Evolutionary conservation across 2,797 vertebrate species (phyloP), one percentile per base, ranked within the genome.

Genomic region (Calcarius lapponicus): DNA sequence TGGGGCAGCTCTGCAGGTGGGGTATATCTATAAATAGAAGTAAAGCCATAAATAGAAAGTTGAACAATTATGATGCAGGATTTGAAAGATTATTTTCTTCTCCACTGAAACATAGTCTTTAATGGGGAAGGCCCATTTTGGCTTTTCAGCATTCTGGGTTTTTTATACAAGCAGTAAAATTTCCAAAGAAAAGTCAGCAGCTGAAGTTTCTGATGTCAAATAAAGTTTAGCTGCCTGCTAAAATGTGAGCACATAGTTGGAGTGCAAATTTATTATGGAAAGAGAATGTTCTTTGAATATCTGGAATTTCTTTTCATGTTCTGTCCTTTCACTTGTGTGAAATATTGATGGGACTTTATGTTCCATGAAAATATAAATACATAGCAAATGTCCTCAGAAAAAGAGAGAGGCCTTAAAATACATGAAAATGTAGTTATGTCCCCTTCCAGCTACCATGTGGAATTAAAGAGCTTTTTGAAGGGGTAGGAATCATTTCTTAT

Each of bases 351-450:
- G 32, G 36, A 82, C 57, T 85, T 76, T 17, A 50, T 60, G 40
- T 91, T 90, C 45, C 61, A 60, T 53, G 24, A 74, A 93, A 96
- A 93, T 62, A 82, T 56, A 76, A 93, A 95, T 71, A 80, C 13
- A 38, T 45, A 73, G 32, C 36, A 70, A 87, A 22, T 53, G 42
- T 93, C 86, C 40, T 88, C 78, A 58, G 72, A 43, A 78, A 86
- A 85, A 47, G 11, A 73, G 13, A 66, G 26, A 64, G 26, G 29
- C 53, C 48, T 82, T 82, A 73, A 94, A 91, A 76, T 57, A 80
- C 10, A 64, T 17, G 19, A 5, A 89, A 62, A 91, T 38, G 8
- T 42, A 87, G 53, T 76, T 74, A 82, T 34, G 32, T 48, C 6
- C n/a, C 42, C 10, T 93, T 86, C 18, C 36, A 87, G 34, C 11